These are phyloP conservation scores for Eupsilia transversa DNA, from an alignment of 2,888 invertebrate species.

Conservation along the genomic window DNA sequence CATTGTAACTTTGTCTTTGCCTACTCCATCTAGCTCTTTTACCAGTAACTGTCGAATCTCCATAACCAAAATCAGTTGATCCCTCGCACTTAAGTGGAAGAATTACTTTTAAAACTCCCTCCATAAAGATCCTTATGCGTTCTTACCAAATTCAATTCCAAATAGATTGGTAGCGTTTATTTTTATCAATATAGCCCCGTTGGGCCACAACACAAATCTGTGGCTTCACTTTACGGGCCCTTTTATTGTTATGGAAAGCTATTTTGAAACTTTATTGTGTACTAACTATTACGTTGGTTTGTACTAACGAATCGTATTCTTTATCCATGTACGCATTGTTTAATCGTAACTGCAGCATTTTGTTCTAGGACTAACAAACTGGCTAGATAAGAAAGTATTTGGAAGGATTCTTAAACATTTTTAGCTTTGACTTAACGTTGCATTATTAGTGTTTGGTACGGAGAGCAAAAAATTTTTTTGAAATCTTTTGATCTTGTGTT, in stretches of 20 bases:
- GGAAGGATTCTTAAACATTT: neutral
- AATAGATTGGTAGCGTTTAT: slow-evolving; percentile 58
- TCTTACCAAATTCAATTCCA: slow-evolving; percentile 58
- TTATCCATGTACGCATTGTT: slow-evolving; percentile 23
- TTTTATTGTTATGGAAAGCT: slow-evolving; percentile 69
- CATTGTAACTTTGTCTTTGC: neutral
- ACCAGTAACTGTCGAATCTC: neutral
- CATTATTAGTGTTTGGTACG: too few relatives aligned
- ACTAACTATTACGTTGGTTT: slow-evolving; percentile 49
- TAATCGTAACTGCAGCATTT: slow-evolving; percentile 1
- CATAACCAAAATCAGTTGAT: slow-evolving; percentile 27
- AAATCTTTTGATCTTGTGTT: too few relatives aligned
- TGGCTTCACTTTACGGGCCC: slow-evolving; percentile 62
- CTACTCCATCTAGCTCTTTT: neutral
- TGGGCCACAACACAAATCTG: slow-evolving; percentile 60
- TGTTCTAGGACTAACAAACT: too few relatives aligned
- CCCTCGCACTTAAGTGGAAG: slow-evolving; percentile 11
- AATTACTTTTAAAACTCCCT: slow-evolving; percentile 32
- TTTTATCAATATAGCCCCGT: slow-evolving; percentile 58
- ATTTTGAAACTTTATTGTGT: slow-evolving; percentile 65
- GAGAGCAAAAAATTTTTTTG: too few relatives aligned
- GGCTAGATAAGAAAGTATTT: neutral
- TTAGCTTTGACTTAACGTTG: too few relatives aligned
- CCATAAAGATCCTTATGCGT: slow-evolving; percentile 35
- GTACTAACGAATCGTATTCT: slow-evolving; percentile 43